Conservation (phyloP, 2,113 vertebrate species). For the Seriola aureovittata region DNA sequence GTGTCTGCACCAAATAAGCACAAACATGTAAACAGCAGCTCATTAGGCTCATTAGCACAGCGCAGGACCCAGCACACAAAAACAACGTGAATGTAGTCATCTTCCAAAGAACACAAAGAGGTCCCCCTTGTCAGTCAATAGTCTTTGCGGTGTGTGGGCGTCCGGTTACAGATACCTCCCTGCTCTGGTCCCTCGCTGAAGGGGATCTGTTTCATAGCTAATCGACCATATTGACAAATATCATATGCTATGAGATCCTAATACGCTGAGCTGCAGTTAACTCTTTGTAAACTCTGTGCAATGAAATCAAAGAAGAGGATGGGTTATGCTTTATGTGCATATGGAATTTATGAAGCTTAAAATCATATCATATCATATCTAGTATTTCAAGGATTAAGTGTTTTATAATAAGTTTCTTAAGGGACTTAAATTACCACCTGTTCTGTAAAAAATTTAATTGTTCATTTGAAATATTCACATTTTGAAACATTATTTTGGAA, state of each 20-base stretch:
- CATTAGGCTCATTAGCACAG: slow-evolving; percentile 69
- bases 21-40: slow-evolving; percentile 61
- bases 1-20: slow-evolving; percentile 49
- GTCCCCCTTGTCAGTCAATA: slow-evolving; percentile 74
- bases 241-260: slow-evolving; percentile 70
- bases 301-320: not conserved
- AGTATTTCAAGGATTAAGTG: too few relatives aligned
- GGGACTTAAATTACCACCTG: too few relatives aligned
- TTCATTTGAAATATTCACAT: too few relatives aligned
- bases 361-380: not conserved
- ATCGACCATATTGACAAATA: slow-evolving; percentile 81
- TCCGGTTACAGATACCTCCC: slow-evolving; percentile 76
- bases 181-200: slow-evolving; percentile 62
- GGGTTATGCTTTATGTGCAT: not conserved
- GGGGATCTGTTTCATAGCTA: slow-evolving; percentile 80
- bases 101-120: slow-evolving; percentile 46
- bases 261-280: slow-evolving; percentile 52
- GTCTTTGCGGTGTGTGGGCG: slow-evolving; percentile 55
- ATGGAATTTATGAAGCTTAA: not conserved
- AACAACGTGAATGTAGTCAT: slow-evolving; percentile 17
- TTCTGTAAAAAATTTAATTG: too few relatives aligned
- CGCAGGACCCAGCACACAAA: slow-evolving; percentile 5
- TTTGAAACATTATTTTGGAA: too few relatives aligned
- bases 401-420: too few relatives aligned
- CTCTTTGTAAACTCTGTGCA: slow-evolving; percentile 44